phyloP scores from a whole-genome alignment of 2,113 vertebrate species.

The Embiotoca jacksoni region DNA sequence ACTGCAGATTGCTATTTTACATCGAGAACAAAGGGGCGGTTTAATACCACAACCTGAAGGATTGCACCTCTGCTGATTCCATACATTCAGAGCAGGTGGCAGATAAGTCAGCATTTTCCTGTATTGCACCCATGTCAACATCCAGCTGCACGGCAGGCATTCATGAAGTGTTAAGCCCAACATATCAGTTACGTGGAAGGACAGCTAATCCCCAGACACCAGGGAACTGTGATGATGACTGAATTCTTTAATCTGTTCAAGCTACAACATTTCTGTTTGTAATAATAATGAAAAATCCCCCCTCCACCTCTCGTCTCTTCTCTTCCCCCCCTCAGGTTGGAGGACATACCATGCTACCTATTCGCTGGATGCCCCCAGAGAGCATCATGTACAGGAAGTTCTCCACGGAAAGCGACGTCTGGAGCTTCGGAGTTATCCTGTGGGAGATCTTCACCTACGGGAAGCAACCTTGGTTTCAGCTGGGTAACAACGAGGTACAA shows the following conservation, averaged over 20 bases:
- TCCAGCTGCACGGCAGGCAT: constrained; percentile 33
- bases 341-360: constrained; percentile 98
- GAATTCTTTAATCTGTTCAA: constrained; percentile 41
- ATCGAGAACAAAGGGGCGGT: constrained; percentile 33
- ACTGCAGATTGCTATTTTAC: constrained; percentile 42
- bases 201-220: constrained; percentile 60
- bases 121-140: constrained; percentile 39
- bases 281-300: constrained; percentile 16
- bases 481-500: constrained; percentile 96
- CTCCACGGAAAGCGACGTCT: constrained; percentile 97
- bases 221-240: constrained; percentile 47
- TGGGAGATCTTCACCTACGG: constrained; percentile 99
- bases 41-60: constrained; percentile 47
- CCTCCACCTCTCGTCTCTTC: background rate
- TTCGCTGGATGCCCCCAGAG: constrained; percentile 99
- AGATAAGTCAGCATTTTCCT: constrained; percentile 52
- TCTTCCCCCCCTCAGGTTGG: constrained; percentile 87
- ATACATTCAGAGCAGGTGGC: constrained; percentile 37
- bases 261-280: constrained; percentile 14
- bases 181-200: constrained; percentile 55
- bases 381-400: constrained; percentile 99
- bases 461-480: constrained; percentile 99
- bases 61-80: constrained; percentile 31
- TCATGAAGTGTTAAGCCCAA: constrained; percentile 57
- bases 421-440: constrained; percentile 98